These are phyloP conservation scores for Rambutsinella grinnellia DNA, from an alignment of 2,888 invertebrate species.

Conservation along the genomic window DNA sequence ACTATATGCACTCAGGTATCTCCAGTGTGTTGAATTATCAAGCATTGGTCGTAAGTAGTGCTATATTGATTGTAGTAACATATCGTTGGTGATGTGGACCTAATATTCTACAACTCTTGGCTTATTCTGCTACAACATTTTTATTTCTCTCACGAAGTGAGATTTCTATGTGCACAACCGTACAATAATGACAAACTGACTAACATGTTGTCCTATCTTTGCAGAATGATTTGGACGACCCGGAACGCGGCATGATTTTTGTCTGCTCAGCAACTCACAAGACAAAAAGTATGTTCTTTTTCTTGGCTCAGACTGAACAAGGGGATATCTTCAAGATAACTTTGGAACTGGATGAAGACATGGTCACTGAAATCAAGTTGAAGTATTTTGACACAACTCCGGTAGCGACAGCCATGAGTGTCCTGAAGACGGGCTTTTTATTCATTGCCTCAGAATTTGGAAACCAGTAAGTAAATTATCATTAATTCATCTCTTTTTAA, in stretches of 20 bases:
- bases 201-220: slow-evolving; percentile 49
- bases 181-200: background rate
- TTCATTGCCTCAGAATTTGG: slow-evolving; percentile 99
- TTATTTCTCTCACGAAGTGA: slow-evolving; percentile 12
- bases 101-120: slow-evolving; percentile 60
- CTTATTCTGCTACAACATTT: slow-evolving; percentile 53
- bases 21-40: slow-evolving; percentile 57
- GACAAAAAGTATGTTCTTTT: slow-evolving; percentile 99
- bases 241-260: slow-evolving; percentile 99
- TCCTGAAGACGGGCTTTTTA: slow-evolving; percentile 97
- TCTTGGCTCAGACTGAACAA: slow-evolving; percentile 98
- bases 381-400: slow-evolving; percentile 99
- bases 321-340: slow-evolving; percentile 98
- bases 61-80: slow-evolving; percentile 54
- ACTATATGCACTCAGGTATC: slow-evolving; percentile 64
- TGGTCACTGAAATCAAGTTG: slow-evolving; percentile 97
- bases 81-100: slow-evolving; percentile 62
- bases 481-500: background rate
- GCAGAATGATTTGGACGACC: slow-evolving; percentile 97
- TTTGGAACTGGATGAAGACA: slow-evolving; percentile 96
- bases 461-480: slow-evolving; percentile 95
- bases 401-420: slow-evolving; percentile 96
- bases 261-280: slow-evolving; percentile 99
- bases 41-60: slow-evolving; percentile 64
- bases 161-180: background rate